Evolutionary conservation across 2,888 invertebrate species (phyloP), one percentile per base, ranked within the genome.

Genomic region (Perithous albicinctus): DNA sequence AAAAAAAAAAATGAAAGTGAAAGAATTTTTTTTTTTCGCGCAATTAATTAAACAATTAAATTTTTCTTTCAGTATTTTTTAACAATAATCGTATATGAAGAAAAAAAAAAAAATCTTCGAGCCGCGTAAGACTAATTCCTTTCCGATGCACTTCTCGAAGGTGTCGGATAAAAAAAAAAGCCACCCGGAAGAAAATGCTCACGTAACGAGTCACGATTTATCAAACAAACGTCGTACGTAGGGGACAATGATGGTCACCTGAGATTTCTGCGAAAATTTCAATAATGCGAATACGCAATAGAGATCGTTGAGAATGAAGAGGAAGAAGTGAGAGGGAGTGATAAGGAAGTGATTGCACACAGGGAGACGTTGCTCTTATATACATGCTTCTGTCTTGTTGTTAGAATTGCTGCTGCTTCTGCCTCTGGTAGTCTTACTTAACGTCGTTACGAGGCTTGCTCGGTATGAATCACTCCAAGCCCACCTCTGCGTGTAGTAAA

Each of bases 401-500:
- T 56, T 56, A 46, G 41, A 64, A 56, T 61, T 67, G 51, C 35
- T 77, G 73, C 20, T 10, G 15, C 41, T 35, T n/a, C 66, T 75
- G 72, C 59, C 51, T 20, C 12, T 77, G 82, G 80, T 76, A 73
- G 82, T 80, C 82, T 84, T 84, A 84, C 80, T 84, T 80, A 82
- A 82, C 80, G 82, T 82, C 78, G 78, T 84, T 80, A 84, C 82
- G 78, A 84, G 82, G 69, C 75, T 76, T 81, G 81, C 76, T 81
- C 78, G 83, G 80, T 82, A 82, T 84, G 82, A 84, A 84, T 84
- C 84, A 83, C 82, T 84, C 67, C 48, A 64, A 74, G 70, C 48
- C 41, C 72, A 67, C 64, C 76, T 77, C 54, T 72, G 63, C 66
- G 32, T 23, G 7, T 6, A 51, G 4, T 23, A 10, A 1, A 6